Evolutionary conservation across 2,797 vertebrate species (phyloP).

Genomic region (Myripristis jacobus): DNA sequence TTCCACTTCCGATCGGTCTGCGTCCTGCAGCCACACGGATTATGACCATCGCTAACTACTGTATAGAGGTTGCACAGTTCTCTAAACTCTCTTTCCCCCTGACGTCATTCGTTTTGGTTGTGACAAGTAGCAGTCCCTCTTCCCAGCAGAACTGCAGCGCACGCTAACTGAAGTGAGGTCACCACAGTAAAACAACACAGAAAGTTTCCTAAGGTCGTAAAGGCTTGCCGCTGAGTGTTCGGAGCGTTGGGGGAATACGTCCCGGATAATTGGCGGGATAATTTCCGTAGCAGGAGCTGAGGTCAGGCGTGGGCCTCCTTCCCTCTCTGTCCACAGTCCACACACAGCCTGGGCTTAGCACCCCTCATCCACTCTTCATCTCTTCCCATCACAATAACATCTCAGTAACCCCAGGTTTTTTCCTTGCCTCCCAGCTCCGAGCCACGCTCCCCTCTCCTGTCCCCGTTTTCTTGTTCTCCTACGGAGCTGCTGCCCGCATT

Average conservation of each 20-base stretch:
- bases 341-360: conserved; percentile 26
- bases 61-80: conserved; percentile 40
- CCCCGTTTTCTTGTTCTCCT: conserved; percentile 35
- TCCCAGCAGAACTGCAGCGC: conserved; percentile 67
- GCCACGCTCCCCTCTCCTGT: conserved; percentile 39
- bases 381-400: conserved; percentile 56
- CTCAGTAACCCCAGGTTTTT: conserved; percentile 54
- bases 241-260: conserved; percentile 73
- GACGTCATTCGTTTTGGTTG: conserved; percentile 65
- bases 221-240: conserved; percentile 69
- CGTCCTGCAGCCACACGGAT: conserved; percentile 15
- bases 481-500: conserved; percentile 31
- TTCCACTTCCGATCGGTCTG: conserved; percentile 3
- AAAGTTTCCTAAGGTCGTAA: conserved; percentile 79
- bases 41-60: conserved; percentile 37
- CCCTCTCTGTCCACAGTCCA: conserved; percentile 61
- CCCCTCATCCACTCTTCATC: conserved; percentile 44
- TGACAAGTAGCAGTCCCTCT: conserved; percentile 72
- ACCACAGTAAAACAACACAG: conserved; percentile 79
- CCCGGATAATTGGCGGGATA: conserved; percentile 79
- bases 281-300: conserved; percentile 79
- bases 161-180: conserved; percentile 75
- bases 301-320: conserved; percentile 77
- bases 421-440: conserved; percentile 31
- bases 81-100: conserved; percentile 58